Evolutionary conservation across 2,888 invertebrate species (phyloP), one percentile per base, ranked within the genome.

Genomic region (Liodrosophila aerea): DNA sequence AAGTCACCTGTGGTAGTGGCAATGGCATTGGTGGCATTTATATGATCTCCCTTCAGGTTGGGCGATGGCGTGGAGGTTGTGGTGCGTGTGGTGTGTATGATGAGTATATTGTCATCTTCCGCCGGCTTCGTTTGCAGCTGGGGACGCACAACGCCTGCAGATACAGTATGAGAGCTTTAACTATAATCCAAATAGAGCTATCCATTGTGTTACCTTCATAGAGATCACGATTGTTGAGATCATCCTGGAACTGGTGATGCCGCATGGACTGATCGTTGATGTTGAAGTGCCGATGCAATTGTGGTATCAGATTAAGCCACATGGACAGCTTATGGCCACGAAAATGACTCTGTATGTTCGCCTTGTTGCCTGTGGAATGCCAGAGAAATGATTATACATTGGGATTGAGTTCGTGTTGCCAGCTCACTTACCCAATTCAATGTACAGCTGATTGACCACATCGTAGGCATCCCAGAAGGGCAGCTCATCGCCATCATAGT

Each of bases 281-380:
- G 68, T 93, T 93, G 13, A 96, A 96, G 8, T 96, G 95, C 59
- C 95, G 92, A 89, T 97, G 97, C 50, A 98, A 92, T 88, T 97
- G 96, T 49, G 97, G 97, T 87, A 97, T 95, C 47, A 97, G 92
- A 74, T 97, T 96, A 64, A 97, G 91, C 97, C 97, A 98, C 88
- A 97, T 92, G 31, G 97, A 96, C 92, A 97, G 94, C 91, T 97
- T 96, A 91, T 97, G 97, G 39, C 97, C 97, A 34, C 97, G 93
- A 90, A 97, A 98, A 90, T 98, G 98, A 87, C 96, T 95, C 73
- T 94, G 94, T 91, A 96, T 94, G 89, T 94, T 94, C 27, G 95
- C 93, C 86, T 93, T 94, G 80, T 91, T 92, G 87, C 94, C 94
- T 94, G 33, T 2, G 4, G 4, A 7, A 12, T 12, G 29, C 1